These are phyloP conservation scores for Netelia inedita DNA, from an alignment of 2,888 invertebrate genomes.

Conservation along the genomic window DNA sequence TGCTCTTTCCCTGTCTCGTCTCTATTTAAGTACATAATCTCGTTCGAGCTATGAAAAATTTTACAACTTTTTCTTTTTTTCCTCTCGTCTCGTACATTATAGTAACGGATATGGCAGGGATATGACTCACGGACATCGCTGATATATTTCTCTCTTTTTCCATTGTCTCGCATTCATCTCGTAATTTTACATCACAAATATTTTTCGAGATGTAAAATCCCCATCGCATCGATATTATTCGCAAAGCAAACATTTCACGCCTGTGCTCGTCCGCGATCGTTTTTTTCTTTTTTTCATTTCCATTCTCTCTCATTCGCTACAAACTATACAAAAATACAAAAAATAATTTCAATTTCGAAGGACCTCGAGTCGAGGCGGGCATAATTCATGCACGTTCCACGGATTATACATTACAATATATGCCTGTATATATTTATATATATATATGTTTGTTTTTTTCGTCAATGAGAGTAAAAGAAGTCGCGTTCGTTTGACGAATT, in stretches of 20 bases:
- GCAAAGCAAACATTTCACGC: constrained; percentile 3
- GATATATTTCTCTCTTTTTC: constrained; percentile 29
- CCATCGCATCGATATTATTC: constrained; percentile 26
- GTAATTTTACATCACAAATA: constrained; percentile 30
- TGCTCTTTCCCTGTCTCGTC: constrained; percentile 5
- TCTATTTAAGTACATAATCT: constrained; percentile 58
- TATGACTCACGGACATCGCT: constrained; percentile 75
- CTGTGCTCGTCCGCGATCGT: constrained; percentile 33
- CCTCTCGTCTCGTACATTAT: constrained; percentile 44
- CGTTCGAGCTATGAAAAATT: constrained; percentile 53
- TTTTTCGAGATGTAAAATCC: background rate
- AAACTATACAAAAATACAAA: constrained; percentile 84
- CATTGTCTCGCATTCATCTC: background rate
- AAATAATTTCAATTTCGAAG: constrained; percentile 78
- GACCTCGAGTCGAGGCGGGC: constrained; percentile 30
- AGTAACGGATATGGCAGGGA: constrained; percentile 78
- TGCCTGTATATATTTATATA: background rate
- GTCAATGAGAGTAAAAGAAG: constrained; percentile 11
- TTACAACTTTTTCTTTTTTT: constrained; percentile 45
- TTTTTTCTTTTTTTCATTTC: constrained; percentile 45
- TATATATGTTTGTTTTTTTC: background rate
- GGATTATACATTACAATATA: constrained; percentile 8
- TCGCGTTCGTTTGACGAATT: constrained; percentile 15
- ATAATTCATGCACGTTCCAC: constrained; percentile 13
- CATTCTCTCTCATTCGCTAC: constrained; percentile 72